Conservation (phyloP, 92 coral and sea anemone species). For the Parazoanthus swiftii region DNA sequence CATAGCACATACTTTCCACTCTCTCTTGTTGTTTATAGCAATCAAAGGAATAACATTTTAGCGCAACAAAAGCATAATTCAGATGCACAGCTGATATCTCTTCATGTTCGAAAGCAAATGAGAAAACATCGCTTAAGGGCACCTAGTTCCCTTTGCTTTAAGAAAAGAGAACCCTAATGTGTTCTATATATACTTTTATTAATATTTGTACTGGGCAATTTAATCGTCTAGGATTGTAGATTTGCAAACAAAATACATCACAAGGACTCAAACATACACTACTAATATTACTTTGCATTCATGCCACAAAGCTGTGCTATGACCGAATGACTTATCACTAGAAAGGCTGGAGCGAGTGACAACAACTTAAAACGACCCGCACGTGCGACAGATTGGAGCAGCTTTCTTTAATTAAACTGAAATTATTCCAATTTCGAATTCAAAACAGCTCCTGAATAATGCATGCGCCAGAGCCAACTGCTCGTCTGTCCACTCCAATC, state of each 20-base stretch:
- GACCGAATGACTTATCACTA: too few relatives aligned
- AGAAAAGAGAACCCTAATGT: constrained; percentile 33
- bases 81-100: constrained; percentile 45
- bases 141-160: neutral
- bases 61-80: constrained; percentile 33
- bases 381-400: constrained; percentile 13
- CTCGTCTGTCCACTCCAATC: neutral
- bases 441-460: constrained; percentile 1
- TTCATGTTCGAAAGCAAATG: constrained; percentile 29
- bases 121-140: constrained; percentile 38
- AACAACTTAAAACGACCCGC: neutral
- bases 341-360: neutral
- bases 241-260: neutral
- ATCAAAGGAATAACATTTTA: constrained; percentile 46
- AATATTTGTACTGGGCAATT: constrained; percentile 1
- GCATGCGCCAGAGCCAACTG: constrained; percentile 7
- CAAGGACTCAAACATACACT: neutral
- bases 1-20: neutral
- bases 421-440: constrained; percentile 24
- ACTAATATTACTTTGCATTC: neutral
- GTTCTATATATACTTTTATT: constrained; percentile 32
- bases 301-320: neutral
- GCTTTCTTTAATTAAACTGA: constrained; percentile 34
- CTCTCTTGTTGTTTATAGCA: constrained; percentile 23
- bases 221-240: neutral